These are phyloP conservation scores for Entomyzon cyanotis DNA, from an alignment of 2,113 vertebrate species.

Conservation along the genomic window DNA sequence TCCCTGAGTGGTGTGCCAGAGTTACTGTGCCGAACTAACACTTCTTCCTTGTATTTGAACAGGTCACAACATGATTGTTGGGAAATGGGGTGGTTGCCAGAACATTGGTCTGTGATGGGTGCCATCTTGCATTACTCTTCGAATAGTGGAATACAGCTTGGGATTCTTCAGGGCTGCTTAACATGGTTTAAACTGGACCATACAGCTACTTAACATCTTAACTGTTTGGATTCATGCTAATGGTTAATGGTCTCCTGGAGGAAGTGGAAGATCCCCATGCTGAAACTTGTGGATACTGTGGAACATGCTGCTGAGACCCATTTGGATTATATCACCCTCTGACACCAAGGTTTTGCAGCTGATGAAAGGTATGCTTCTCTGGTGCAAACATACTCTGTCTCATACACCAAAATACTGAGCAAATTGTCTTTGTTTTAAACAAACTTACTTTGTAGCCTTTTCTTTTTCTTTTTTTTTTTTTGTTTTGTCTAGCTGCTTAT, in stretches of 20 bases:
- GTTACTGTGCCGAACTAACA: neutral
- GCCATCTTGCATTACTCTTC: neutral
- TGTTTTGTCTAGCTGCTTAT: neutral
- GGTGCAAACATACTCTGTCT: neutral
- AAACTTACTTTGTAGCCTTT: neutral
- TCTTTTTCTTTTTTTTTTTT: neutral
- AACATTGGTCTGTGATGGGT: neutral
- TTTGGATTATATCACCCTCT: neutral
- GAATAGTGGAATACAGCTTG: conserved; percentile 4
- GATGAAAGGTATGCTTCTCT: conserved; percentile 11
- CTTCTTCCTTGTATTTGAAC: neutral
- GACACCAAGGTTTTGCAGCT: neutral
- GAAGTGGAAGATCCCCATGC: neutral
- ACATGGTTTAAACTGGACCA: neutral
- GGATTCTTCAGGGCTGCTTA: neutral
- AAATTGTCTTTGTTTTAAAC: accelerated
- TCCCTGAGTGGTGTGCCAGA: accelerated
- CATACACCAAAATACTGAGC: neutral
- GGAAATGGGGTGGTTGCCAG: neutral
- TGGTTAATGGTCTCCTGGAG: neutral
- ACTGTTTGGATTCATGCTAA: neutral
- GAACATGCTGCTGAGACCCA: neutral
- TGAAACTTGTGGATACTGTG: neutral
- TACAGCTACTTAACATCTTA: neutral
- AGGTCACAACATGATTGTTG: neutral